Conservation (phyloP, 2,113 vertebrate species). For the Mixornis gularis region DNA sequence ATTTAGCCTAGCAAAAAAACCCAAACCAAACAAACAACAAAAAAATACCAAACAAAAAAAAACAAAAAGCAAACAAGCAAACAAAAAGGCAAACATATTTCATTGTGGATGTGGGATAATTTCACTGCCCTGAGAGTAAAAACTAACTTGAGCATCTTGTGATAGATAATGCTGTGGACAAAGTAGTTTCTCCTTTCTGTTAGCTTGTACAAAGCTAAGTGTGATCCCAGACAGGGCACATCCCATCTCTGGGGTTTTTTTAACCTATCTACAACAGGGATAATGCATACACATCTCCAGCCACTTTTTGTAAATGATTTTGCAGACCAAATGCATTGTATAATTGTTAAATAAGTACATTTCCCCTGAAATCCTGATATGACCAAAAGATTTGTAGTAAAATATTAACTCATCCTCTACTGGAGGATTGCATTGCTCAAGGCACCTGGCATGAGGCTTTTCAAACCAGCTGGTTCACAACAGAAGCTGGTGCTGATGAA, state of each 20-base stretch:
- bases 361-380: neutral
- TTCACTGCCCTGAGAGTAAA: neutral
- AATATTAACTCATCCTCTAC: neutral
- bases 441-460: neutral
- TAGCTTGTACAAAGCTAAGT: neutral
- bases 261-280: neutral
- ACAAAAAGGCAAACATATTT: fast-evolving
- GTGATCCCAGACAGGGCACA: neutral
- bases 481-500: neutral
- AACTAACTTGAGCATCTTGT: neutral
- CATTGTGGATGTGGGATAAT: neutral
- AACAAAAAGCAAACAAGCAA: no score
- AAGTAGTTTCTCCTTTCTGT: neutral
- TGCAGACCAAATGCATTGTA: neutral
- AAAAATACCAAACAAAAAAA: no score
- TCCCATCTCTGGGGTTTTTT: neutral
- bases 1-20: neutral
- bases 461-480: neutral
- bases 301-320: neutral
- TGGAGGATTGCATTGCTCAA: neutral
- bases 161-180: neutral
- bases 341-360: neutral
- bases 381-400: neutral
- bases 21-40: no score
- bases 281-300: neutral